Base-by-base conservation (phyloP, 2,888 invertebrate genomes). In the Sthenelais limicola region DNA sequence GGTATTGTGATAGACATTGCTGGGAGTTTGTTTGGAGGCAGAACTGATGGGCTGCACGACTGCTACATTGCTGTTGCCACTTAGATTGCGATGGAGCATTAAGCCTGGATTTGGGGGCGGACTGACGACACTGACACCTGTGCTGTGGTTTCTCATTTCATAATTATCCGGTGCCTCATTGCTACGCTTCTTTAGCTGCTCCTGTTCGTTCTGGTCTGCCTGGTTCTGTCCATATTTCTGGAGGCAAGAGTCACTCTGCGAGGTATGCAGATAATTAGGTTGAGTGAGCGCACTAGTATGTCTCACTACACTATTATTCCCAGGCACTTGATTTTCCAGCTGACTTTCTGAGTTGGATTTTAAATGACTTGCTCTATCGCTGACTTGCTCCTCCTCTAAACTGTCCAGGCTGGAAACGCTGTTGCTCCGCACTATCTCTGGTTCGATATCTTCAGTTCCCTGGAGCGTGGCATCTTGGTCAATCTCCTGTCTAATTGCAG, bases 331-430 rank as follows among this genome's bases (percentile, higher is more conserved):
- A 15, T 18, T 35, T 4, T 38, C 21, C 38, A 62, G 4, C 24
- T 21, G 24, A 3, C 62, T 26, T 9, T 38, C 24, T 1, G 62
- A 43, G 18, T 18, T 56, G 56, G 56, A 56, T 7, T 62, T 38
- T 9, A 35, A 18, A n/a, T 38, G 38, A 3, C 24, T 35, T n/a
- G 9, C 21, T 21, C 7, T 26, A 5, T 26, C 12, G 35, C n/a
- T 21, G 24, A 38, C 67, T 30, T 52, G 30, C 12, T 12, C 52
- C n/a, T n/a, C 71, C 28, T 84, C 83, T 5, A 84, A 73, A 75
- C 83, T 83, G 74, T 84, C 84, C 0, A 80, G 75, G 77, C 82
- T 81, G 18, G 81, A 81, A 21, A 81, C 73, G 74, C 84, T 84
- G 12, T 80, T 81, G 74, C 79, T 80, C 28, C 48, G 69, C n/a